Percentiles rank a stretch among this genome's conserved stretches.
Conservation (phyloP, 2,797 vertebrate species). For the Mormyrops attenuatus region DNA sequence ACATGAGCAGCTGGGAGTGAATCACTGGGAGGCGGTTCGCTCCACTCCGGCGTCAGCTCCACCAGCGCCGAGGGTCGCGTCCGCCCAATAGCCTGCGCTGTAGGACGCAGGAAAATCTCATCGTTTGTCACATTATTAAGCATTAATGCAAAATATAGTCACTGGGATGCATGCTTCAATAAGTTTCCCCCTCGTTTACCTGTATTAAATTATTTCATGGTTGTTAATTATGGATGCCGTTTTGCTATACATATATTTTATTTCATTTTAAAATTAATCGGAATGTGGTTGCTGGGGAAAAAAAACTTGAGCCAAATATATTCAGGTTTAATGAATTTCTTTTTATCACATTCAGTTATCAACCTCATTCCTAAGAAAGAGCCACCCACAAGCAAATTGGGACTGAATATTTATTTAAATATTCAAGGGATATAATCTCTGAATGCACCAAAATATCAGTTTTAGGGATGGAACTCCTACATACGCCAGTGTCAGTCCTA, state of each 20-base stretch:
- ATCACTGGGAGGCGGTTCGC: slow-evolving; percentile 16
- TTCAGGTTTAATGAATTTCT: not conserved
- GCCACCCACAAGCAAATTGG: not conserved
- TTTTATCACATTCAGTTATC: not conserved
- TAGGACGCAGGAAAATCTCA: not conserved
- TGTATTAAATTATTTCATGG: not conserved
- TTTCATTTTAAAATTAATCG: not conserved
- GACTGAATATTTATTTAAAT: not conserved
- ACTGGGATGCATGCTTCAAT: not conserved
- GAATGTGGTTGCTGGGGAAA: not conserved
- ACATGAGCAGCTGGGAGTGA: slow-evolving; percentile 21
- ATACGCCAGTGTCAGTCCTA: not conserved
- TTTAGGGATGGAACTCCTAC: not conserved
- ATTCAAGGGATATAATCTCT: not conserved
- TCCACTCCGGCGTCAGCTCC: not conserved
- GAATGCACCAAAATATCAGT: not conserved
- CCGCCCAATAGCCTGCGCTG: not conserved
- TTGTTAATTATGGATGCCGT: not conserved
- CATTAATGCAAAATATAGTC: not conserved
- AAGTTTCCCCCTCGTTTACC: not conserved
- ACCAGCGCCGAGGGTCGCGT: not conserved
- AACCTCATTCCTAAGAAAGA: not conserved
- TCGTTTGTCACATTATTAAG: not conserved
- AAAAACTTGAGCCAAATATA: not conserved
- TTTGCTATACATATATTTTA: not conserved